A percentile compares a stretch with the other conserved stretches of the same genome.
phyloP scores from a whole-genome alignment of 1,140 invertebrate genomes.

The Venustaconcha ellipsiformis region DNA sequence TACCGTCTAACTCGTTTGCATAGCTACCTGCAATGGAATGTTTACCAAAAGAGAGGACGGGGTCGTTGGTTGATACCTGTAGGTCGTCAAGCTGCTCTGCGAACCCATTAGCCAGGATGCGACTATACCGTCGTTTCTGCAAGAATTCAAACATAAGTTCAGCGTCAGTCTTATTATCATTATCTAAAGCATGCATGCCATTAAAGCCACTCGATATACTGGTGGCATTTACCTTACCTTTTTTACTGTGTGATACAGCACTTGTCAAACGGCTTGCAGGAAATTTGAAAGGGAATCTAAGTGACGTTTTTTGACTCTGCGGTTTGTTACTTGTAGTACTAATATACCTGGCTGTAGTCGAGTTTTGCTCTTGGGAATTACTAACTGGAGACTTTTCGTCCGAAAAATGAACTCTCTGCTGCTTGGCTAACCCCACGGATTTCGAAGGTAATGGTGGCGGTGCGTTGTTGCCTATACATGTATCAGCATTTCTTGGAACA shows the following conservation, averaged over 20 bases:
- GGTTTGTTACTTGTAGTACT: slow-evolving; percentile 11
- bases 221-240: slow-evolving; percentile 26
- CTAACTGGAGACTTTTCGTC: slow-evolving; percentile 25
- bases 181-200: slow-evolving; percentile 26
- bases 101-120: slow-evolving; percentile 31
- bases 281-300: slow-evolving; percentile 27
- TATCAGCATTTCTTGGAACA: too few species aligned
- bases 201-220: slow-evolving; percentile 2
- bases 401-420: slow-evolving; percentile 32
- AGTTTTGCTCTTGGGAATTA: slow-evolving; percentile 25
- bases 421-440: not conserved
- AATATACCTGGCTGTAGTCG: slow-evolving; percentile 13
- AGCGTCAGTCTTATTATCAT: slow-evolving; percentile 32
- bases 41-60: slow-evolving; percentile 20
- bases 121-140: slow-evolving; percentile 41
- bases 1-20: slow-evolving; percentile 2
- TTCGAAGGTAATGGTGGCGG: too few species aligned
- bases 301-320: slow-evolving; percentile 31
- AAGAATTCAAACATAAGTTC: slow-evolving; percentile 39
- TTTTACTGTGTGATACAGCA: slow-evolving; percentile 20
- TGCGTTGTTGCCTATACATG: too few species aligned
- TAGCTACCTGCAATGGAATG: slow-evolving; percentile 11
- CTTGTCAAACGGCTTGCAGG: too few species aligned
- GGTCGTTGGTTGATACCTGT: slow-evolving; percentile 24
- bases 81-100: slow-evolving; percentile 29